Base-by-base conservation (phyloP, 2,888 invertebrate species). In the Plagiodera versicolora region DNA sequence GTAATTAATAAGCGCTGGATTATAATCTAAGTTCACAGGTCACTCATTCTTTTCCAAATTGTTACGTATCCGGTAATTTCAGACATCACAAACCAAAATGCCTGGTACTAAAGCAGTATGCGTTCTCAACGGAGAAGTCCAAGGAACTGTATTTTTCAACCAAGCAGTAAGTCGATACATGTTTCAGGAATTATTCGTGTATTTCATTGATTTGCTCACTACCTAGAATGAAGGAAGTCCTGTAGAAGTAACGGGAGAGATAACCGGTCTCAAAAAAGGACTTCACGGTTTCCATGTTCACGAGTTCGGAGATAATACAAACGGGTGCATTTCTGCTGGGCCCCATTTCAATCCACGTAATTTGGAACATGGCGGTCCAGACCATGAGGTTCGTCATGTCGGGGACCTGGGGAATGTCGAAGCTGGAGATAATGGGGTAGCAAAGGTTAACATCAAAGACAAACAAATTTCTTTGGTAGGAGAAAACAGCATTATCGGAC, bases 231-330 rank as follows among this genome's bases (percentile, higher is more conserved):
- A 82, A 0, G 83, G 83, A n/a, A 79, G 83, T n/a, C 85, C 89
- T 1, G 92, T 92, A 1, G 84, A 85, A 59, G 84, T 97, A n/a
- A 87, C 87, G 30, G 97, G 97, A 6, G 88, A 92, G 80, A 85
- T 98, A 9, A 82, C 79, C 28, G 95, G 96, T 1, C 83, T 98
- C 30, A 77, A 84, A 16, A 84, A 89, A 78, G 97, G 97, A 63
- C 77, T 81, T 1, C 93, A 95, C 76, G 95, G 95, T 18, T 95
- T 98, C 83, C 98, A 98, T 77, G 87, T 98, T 63, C 98, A 98
- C 78, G 94, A 98, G 82, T 97, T 95, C 77, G 98, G 98, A 0
- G 97, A 97, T 81, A 94, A 92, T 76, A 95, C 95, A 24, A 95
- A 97, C 77, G 94, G 94, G 0, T 98, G 98, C 81, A 92, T 90